Evolutionary conservation across 2,797 vertebrate genomes (phyloP), one percentile per base, ranked within the genome.

Genomic region (Kryptolebias ocellatus): DNA sequence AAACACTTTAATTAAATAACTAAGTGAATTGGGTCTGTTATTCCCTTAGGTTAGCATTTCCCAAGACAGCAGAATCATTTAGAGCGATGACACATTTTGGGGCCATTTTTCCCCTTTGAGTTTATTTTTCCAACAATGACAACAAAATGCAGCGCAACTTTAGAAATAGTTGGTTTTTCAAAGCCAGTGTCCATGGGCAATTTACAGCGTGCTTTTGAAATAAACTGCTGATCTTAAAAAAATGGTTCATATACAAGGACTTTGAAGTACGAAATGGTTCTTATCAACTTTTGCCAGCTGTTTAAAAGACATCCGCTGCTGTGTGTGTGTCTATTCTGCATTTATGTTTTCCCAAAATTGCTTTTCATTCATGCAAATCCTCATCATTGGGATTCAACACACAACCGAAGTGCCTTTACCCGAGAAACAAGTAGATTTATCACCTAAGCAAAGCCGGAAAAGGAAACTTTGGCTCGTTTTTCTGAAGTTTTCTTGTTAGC

Each of bases 261-360:
- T 91, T 91, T 91, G 84, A 92, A 84, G 86, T 84, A 84, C 66
- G 86, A 85, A 90, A 83, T 78, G 72, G 11, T 79, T 90, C 83
- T 92, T 91, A 93, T 92, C 91, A 81, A 91, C 67, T 83, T 83
- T 81, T 63, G 71, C 81, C 91, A 92, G 90, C 85, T 89, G 90
- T 83, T 85, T 72, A 76, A 90, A 89, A 83, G 63, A 46, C 65
- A 56, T 53, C 62, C 54, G 17, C 66, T 50, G 53, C 65, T 59
- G 58, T 66, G 76, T 18, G 5, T 67, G 67, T 60, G 59, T 49
- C 49, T 61, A 59, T 65, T 53, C 11, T 76, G 55, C 59, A 28
- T 80, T 83, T 81, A 78, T 67, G 69, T 77, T 81, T 61, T 18
- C 50, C 53, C 53, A 60, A 58, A 88, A 85, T 81, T 69, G 65